Conservation (phyloP, 2,888 invertebrate species). For the Liodrosophila aerea region DNA sequence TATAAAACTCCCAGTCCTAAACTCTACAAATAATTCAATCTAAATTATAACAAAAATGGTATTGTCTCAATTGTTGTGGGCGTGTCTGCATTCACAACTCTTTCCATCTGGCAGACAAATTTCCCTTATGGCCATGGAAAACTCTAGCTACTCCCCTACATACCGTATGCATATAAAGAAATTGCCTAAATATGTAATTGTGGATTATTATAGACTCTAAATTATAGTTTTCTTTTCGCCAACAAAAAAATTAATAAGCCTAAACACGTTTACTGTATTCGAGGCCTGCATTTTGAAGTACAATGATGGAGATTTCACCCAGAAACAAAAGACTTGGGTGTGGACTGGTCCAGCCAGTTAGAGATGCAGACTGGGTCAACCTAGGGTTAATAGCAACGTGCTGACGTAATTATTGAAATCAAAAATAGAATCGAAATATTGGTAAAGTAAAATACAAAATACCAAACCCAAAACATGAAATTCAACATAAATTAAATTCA, state of each 20-base stretch:
- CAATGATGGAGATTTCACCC: constrained; percentile 23
- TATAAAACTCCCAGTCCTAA: too few relatives aligned
- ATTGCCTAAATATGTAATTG: constrained; percentile 30
- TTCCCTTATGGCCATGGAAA: too few relatives aligned
- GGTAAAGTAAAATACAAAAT: too few relatives aligned
- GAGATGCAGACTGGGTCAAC: constrained; percentile 47
- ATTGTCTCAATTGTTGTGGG: too few relatives aligned
- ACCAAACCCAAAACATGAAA: too few relatives aligned
- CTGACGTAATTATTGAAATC: constrained; percentile 29
- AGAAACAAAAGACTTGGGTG: constrained; percentile 9
- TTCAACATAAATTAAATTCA: too few relatives aligned
- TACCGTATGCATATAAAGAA: constrained; percentile 2
- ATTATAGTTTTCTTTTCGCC: not conserved
- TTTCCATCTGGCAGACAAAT: too few relatives aligned
- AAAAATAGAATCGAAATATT: not conserved
- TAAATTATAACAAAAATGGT: too few relatives aligned
- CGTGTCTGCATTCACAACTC: too few relatives aligned
- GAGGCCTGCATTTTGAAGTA: constrained; percentile 27
- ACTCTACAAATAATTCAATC: too few relatives aligned
- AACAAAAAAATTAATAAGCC: too few relatives aligned
- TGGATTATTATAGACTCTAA: constrained; percentile 37
- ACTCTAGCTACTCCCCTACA: too few relatives aligned
- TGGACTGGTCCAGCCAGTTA: constrained; percentile 11
- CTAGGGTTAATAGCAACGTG: constrained; percentile 48
- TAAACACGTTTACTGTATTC: constrained; percentile 13